Percentiles rank a stretch among this genome's conserved stretches.
Conservation (phyloP, 1,140 invertebrate genomes). For the Brachionus plicatilis region DNA sequence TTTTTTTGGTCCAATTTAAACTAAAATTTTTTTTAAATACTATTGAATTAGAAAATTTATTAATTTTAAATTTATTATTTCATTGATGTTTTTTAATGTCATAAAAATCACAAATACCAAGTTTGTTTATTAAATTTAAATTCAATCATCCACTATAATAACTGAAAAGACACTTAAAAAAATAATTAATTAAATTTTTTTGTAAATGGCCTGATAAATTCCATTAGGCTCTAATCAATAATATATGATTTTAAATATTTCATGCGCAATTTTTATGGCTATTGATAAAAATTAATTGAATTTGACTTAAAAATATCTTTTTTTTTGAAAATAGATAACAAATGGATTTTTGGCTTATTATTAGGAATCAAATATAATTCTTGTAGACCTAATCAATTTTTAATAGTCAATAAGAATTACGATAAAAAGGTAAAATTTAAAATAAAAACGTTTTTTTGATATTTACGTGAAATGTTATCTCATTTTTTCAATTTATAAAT, state of each 20-base stretch:
- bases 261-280: background rate
- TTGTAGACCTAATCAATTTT: background rate
- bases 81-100: background rate
- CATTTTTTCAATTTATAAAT: background rate
- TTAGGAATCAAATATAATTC: background rate
- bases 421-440: background rate
- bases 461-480: background rate
- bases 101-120: background rate
- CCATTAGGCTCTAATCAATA: background rate
- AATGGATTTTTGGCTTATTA: background rate
- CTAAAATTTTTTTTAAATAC: background rate
- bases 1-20: background rate
- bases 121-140: too few species aligned
- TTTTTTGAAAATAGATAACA: background rate
- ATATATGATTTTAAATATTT: background rate
- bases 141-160: too few species aligned
- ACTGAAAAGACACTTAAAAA: background rate
- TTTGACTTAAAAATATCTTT: background rate
- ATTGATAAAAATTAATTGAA: background rate
- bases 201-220: background rate
- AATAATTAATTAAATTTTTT: background rate
- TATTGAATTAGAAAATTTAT: background rate
- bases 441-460: background rate
- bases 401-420: background rate
- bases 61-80: background rate